Percentiles rank a stretch among this genome's conserved stretches.
phyloP scores from a whole-genome alignment of 2,113 vertebrate species.

The Rhabdornis inornatus region DNA sequence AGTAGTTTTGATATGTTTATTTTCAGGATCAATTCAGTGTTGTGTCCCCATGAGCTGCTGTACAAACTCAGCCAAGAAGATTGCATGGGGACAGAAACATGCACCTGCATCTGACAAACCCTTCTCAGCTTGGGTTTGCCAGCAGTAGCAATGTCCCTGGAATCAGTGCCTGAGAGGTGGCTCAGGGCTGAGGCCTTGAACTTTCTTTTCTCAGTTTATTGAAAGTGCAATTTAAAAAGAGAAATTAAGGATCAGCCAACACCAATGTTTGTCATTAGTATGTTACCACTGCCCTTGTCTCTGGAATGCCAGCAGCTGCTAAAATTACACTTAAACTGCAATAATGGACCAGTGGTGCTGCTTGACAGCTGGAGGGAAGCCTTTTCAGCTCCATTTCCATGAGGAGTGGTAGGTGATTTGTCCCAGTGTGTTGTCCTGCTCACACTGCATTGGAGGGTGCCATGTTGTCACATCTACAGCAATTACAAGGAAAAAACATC shows the following conservation, averaged over 20 bases:
- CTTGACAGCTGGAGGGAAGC: background rate
- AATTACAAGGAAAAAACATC: background rate
- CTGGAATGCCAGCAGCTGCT: background rate
- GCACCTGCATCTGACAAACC: background rate
- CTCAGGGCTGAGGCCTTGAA: background rate
- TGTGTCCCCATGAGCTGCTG: too few species aligned
- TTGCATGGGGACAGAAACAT: background rate
- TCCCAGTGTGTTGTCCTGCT: background rate
- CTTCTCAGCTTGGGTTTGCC: background rate
- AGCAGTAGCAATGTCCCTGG: background rate
- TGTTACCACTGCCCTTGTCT: background rate
- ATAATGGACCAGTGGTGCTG: background rate
- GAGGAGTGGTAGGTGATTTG: background rate
- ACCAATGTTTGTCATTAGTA: rapidly evolving
- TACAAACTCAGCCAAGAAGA: too few species aligned
- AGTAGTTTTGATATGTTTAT: too few species aligned
- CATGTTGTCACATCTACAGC: background rate
- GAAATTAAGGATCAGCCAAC: background rate
- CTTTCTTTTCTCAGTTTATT: background rate
- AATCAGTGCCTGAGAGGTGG: background rate
- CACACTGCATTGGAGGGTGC: background rate
- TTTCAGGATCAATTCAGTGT: too few species aligned
- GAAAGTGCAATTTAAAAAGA: background rate
- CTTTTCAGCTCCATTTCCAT: background rate
- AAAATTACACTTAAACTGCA: background rate